These are phyloP conservation scores for Tigriopus californicus DNA, from an alignment of 2,888 invertebrate genomes.

Conservation along the genomic window DNA sequence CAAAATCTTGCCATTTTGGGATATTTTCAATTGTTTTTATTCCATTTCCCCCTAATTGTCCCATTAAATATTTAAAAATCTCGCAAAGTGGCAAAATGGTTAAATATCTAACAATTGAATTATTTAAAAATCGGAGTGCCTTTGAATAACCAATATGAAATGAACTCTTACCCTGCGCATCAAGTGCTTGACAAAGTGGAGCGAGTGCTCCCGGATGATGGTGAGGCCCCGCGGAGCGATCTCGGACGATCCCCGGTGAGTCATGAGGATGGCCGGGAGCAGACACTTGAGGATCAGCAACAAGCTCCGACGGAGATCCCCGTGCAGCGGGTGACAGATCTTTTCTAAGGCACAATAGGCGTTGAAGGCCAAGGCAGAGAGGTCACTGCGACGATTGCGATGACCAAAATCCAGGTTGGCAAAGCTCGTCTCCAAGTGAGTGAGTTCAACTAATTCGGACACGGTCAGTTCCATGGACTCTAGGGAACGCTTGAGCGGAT, in stretches of 20 bases:
- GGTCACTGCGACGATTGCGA: constrained; percentile 18
- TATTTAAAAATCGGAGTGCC: too few relatives aligned
- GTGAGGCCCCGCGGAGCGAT: constrained; percentile 18
- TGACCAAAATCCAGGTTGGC: constrained; percentile 18
- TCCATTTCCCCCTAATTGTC: too few relatives aligned
- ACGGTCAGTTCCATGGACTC: constrained; percentile 29
- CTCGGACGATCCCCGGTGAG: constrained; percentile 18
- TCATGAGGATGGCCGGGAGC: constrained; percentile 20
- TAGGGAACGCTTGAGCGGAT: constrained; percentile 29
- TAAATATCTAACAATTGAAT: too few relatives aligned
- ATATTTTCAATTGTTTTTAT: too few relatives aligned
- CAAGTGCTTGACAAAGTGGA: constrained; percentile 19
- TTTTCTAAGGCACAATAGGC: constrained; percentile 27
- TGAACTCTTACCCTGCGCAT: constrained; percentile 17
- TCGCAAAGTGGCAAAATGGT: too few relatives aligned
- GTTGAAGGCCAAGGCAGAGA: constrained; percentile 23
- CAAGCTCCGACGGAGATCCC: constrained; percentile 21
- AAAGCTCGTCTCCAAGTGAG: constrained; percentile 23
- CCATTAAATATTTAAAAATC: too few relatives aligned
- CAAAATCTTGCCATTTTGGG: too few relatives aligned
- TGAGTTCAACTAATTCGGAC: constrained; percentile 26
- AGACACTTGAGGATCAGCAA: constrained; percentile 19
- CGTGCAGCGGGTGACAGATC: constrained; percentile 30
- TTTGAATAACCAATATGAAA: neutral
- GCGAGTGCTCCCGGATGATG: constrained; percentile 20